These are phyloP conservation scores for Ictidomys tridecemlineatus DNA, from an alignment of 2,113 vertebrate species.

Conservation along the genomic window DNA sequence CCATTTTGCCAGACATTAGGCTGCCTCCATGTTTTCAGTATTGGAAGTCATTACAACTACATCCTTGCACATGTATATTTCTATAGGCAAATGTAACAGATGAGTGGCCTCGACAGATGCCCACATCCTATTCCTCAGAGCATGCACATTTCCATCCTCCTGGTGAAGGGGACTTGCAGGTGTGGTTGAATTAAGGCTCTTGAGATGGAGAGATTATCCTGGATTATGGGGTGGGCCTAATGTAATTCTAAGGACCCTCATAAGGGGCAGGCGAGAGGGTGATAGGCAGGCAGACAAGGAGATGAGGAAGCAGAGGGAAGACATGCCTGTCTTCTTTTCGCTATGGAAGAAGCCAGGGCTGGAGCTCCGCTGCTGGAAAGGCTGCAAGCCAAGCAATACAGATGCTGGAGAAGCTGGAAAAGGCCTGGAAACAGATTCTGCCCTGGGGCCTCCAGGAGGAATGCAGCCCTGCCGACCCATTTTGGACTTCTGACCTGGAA, in stretches of 20 bases:
- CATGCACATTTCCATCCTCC: neutral
- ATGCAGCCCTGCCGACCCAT: neutral
- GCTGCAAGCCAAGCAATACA: fast-evolving
- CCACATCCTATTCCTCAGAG: neutral
- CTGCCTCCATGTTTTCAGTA: neutral
- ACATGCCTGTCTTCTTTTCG: too few relatives aligned
- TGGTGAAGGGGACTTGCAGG: neutral
- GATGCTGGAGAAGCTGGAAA: neutral
- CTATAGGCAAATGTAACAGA: neutral
- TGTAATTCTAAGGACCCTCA: neutral
- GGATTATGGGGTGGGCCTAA: neutral
- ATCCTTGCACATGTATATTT: neutral
- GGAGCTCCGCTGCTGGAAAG: neutral
- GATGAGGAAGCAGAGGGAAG: neutral
- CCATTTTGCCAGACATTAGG: neutral
- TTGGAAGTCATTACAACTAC: neutral
- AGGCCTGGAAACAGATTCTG: neutral
- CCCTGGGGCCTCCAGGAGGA: neutral
- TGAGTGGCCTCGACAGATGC: neutral
- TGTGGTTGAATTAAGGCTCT: neutral
- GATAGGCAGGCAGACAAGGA: fast-evolving
- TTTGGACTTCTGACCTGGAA: neutral
- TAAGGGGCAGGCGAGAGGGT: neutral
- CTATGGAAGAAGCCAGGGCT: neutral
- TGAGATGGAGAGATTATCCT: too few relatives aligned